Percentiles rank a stretch among this genome's conserved stretches.
Conservation (phyloP, 2,888 invertebrate genomes). For the Stenurella melanura region DNA sequence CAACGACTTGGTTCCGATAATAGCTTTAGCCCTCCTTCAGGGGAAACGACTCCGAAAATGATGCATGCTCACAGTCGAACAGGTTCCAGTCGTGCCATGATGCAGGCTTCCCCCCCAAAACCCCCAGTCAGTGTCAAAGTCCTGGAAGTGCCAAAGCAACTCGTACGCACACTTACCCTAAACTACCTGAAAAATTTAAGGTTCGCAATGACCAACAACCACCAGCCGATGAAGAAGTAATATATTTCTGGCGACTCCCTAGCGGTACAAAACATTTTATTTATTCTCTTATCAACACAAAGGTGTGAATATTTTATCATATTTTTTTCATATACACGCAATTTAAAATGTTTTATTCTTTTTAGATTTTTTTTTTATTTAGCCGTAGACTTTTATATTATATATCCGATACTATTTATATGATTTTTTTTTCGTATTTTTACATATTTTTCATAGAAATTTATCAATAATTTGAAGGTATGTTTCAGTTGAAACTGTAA, state of each 20-base stretch:
- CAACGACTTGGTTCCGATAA: constrained; percentile 73
- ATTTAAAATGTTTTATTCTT: constrained; percentile 11
- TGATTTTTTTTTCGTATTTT: constrained; percentile 15
- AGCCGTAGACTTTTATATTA: constrained; percentile 9
- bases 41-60: constrained; percentile 70
- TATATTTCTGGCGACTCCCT: constrained; percentile 80
- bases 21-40: constrained; percentile 73
- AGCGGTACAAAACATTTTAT: constrained; percentile 67
- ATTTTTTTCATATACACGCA: constrained; percentile 24
- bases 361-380: constrained; percentile 40
- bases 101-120: constrained; percentile 77
- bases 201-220: constrained; percentile 74
- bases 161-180: constrained; percentile 83
- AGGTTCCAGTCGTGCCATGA: constrained; percentile 88
- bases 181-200: constrained; percentile 82
- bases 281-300: constrained; percentile 68
- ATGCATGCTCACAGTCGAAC: constrained; percentile 81
- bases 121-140: constrained; percentile 65
- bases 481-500: constrained; percentile 9
- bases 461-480: not conserved
- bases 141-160: constrained; percentile 65
- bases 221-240: constrained; percentile 79
- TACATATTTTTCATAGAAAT: not conserved
- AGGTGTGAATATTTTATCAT: constrained; percentile 55
- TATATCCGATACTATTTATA: constrained; percentile 23